Base-by-base conservation (phyloP, 2,113 vertebrate species). In the Otis tarda region DNA sequence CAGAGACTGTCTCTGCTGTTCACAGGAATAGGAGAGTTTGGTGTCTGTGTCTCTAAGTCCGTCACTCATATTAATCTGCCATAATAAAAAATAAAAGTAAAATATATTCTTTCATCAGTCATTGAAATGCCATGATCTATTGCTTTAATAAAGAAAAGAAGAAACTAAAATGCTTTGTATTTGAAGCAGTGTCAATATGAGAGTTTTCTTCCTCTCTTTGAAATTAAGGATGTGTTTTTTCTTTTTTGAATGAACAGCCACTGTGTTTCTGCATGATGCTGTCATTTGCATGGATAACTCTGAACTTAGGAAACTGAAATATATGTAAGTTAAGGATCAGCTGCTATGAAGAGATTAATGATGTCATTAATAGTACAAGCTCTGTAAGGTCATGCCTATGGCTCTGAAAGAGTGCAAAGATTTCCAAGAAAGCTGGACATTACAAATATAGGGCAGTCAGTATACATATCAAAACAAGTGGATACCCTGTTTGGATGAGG, bases 81-180 rank as follows among this genome's bases (percentile, higher is more conserved):
- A 23, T 65, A 79, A 67, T 12, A 74, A 90, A 94, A 94, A 81
- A 50, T 37, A 77, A 76, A 90, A 92, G 10, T 31, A 83, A 89
- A 84, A 81, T 30, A 21, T 15, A 63, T 71, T 78, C 27, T 92
- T 95, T 94, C 30, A 84, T 53, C 71, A 49, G 76, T 67, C 79
- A 56, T 88, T 75, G 83, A 67, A 81, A 93, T 76, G 27, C 24
- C 63, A 73, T 68, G 68, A 83, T 88, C 49, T 67, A 82, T 65
- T 78, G 28, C 30, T 92, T 93, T 79, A 93, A 95, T 89, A 82
- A 82, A 57, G 57, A 67, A 85, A 91, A 61, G 53, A 93, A 85
- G 41, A 86, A 83, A 41, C 4, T 17, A 41, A 80, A 83, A 86
- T 10, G 14, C 41, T 94, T 88, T 93, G 3, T 69, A 52, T 86